Conservation (phyloP, 92 coral and sea anemone species). For the Palythoa grandiflora region DNA sequence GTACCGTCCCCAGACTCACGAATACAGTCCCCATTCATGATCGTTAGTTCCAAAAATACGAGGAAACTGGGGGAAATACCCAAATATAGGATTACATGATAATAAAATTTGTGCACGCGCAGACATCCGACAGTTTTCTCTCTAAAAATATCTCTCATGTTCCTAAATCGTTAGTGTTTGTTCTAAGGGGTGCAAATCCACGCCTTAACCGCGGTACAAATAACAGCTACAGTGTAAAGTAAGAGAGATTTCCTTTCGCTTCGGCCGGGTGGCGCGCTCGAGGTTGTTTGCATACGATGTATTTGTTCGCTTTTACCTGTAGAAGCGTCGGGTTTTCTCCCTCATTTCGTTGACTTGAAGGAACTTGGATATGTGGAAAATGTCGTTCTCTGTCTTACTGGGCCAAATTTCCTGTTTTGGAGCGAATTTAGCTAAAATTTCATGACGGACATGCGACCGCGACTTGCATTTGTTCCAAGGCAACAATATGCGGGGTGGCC, state of each 20-base stretch:
- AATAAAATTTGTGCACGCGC: slow-evolving; percentile 48
- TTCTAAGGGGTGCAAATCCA: slow-evolving; percentile 75
- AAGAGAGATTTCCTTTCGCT: slow-evolving; percentile 72
- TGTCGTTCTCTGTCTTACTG: slow-evolving; percentile 82
- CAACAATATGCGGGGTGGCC: slow-evolving; percentile 99
- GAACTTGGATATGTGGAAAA: slow-evolving; percentile 77
- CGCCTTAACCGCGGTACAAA: slow-evolving; percentile 74
- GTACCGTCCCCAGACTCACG: slow-evolving; percentile 36
- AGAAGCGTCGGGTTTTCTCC: slow-evolving; percentile 66
- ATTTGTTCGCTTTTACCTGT: slow-evolving; percentile 73
- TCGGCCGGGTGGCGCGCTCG: slow-evolving; percentile 88
- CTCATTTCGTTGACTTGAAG: slow-evolving; percentile 77
- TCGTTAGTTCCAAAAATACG: slow-evolving; percentile 43
- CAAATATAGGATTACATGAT: slow-evolving; percentile 45
- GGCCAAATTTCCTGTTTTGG: slow-evolving; percentile 99
- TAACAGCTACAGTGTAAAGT: slow-evolving; percentile 61
- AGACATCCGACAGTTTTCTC: slow-evolving; percentile 54
- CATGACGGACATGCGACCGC: slow-evolving; percentile 99
- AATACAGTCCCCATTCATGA: slow-evolving; percentile 16
- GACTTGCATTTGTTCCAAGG: slow-evolving; percentile 98
- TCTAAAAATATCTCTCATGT: slow-evolving; percentile 43
- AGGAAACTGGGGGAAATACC: slow-evolving; percentile 53
- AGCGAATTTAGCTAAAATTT: slow-evolving; percentile 98
- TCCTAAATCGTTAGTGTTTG: slow-evolving; percentile 29
- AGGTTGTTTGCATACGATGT: slow-evolving; percentile 87